Conservation (phyloP, 2,888 invertebrate genomes). For the Melolontha melolontha region DNA sequence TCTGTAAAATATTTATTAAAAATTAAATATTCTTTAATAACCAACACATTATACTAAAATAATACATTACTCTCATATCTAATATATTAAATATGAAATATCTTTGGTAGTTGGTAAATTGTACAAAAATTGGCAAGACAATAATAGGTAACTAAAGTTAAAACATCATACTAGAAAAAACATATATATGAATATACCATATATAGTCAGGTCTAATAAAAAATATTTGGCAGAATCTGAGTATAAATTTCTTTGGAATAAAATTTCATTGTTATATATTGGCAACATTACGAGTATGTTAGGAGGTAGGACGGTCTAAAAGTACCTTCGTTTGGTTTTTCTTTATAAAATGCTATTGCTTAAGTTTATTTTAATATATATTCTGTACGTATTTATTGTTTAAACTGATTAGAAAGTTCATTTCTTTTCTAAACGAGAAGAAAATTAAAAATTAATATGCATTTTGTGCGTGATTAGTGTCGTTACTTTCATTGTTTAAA, state of each 20-base stretch:
- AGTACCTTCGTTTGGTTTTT: constrained; percentile 14
- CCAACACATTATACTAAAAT: constrained; percentile 15
- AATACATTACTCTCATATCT: constrained; percentile 18
- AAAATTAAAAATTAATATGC: too few species aligned
- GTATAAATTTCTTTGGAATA: constrained; percentile 27
- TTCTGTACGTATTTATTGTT: constrained; percentile 17
- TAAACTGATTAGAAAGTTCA: neutral
- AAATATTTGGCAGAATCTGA: constrained; percentile 20
- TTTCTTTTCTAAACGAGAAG: too few species aligned
- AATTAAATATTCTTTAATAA: constrained; percentile 4
- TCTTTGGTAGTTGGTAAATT: constrained; percentile 29
- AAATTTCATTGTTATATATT: constrained; percentile 11
- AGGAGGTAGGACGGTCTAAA: constrained; percentile 34
- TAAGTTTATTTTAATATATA: neutral
- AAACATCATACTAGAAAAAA: neutral
- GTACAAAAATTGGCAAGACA: constrained; percentile 24
- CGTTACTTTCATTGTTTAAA: too few species aligned
- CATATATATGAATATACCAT: too few species aligned
- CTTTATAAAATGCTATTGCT: constrained; percentile 8
- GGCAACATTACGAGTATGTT: constrained; percentile 17
- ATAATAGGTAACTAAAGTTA: neutral
- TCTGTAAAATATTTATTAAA: constrained; percentile 29
- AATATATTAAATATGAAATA: constrained; percentile 15
- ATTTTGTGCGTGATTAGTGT: too few species aligned
- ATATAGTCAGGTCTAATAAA: constrained; percentile 1